Evolutionary conservation across 2,797 vertebrate species (phyloP).

Genomic region (Denticeps clupeoides): DNA sequence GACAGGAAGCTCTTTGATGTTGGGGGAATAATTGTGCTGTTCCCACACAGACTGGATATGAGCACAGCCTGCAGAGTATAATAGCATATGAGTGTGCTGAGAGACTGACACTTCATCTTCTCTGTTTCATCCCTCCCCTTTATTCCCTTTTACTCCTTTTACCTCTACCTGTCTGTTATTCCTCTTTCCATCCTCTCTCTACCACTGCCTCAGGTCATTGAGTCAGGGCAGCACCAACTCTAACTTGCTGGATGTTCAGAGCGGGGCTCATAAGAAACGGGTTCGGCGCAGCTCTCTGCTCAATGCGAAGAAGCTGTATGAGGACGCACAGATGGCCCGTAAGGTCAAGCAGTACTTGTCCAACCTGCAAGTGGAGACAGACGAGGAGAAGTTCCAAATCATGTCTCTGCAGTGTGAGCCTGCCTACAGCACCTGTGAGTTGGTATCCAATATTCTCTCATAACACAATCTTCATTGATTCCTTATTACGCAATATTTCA

Average conservation of each 20-base stretch:
- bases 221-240: conserved; percentile 97
- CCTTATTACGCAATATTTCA: no score
- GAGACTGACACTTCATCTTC: not conserved
- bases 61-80: not conserved
- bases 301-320: conserved; percentile 92
- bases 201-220: conserved; percentile 64
- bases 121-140: conserved; percentile 7
- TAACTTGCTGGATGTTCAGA: conserved; percentile 93
- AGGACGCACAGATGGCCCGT: conserved; percentile 93
- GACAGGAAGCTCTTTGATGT: conserved; percentile 1
- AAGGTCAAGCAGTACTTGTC: conserved; percentile 95
- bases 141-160: conserved; percentile 3
- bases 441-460: conserved; percentile 31
- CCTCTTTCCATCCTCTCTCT: not conserved
- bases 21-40: not conserved
- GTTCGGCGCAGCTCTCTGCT: conserved; percentile 86
- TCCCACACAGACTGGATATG: not conserved
- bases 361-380: conserved; percentile 77
- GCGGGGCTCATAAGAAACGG: conserved; percentile 81
- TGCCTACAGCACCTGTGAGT: conserved; percentile 76
- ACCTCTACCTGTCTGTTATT: conserved; percentile 4
- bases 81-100: conserved; percentile 1
- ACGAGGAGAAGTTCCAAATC: conserved; percentile 85
- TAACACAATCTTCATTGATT: no score
- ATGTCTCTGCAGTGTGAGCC: conserved; percentile 88